A percentile compares a stretch with the other conserved stretches of the same genome.
phyloP scores from a whole-genome alignment of 2,888 invertebrate genomes.

The Abrostola tripartita region DNA sequence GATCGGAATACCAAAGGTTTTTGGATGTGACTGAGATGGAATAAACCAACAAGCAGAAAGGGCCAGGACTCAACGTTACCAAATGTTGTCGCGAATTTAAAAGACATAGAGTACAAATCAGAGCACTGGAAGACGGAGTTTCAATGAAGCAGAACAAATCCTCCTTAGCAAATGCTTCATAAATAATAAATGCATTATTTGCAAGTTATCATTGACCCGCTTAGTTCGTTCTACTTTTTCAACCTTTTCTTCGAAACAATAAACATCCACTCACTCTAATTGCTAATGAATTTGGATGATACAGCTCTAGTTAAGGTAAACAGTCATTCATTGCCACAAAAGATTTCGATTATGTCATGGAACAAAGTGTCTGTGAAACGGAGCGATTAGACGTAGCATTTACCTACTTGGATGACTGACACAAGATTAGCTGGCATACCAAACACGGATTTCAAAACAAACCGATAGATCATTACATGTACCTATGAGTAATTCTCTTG shows the following conservation, averaged over 20 bases:
- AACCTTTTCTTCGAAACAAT: neutral
- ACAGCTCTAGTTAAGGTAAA: conserved; percentile 3
- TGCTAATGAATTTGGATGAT: neutral
- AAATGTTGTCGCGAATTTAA: too few species aligned
- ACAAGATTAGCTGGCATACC: conserved; percentile 22
- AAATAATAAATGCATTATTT: too few species aligned
- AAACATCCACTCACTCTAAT: neutral
- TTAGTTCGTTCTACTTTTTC: neutral
- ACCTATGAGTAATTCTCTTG: conserved; percentile 13
- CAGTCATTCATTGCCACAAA: conserved; percentile 25
- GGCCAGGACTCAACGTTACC: too few species aligned
- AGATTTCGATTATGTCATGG: conserved; percentile 21
- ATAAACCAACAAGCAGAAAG: too few species aligned
- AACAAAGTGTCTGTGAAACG: conserved; percentile 27
- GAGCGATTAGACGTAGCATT: conserved; percentile 22
- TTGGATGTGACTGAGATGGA: neutral
- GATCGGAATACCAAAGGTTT: neutral
- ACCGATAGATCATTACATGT: conserved; percentile 23
- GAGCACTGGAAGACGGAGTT: too few species aligned
- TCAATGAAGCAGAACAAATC: too few species aligned
- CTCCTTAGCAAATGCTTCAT: too few species aligned
- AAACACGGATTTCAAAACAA: conserved; percentile 17
- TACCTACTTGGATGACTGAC: conserved; percentile 20
- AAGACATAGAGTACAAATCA: too few species aligned
- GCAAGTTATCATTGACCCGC: too few species aligned